Conservation (phyloP, 1,140 invertebrate species). For the Bombus affinis region DNA sequence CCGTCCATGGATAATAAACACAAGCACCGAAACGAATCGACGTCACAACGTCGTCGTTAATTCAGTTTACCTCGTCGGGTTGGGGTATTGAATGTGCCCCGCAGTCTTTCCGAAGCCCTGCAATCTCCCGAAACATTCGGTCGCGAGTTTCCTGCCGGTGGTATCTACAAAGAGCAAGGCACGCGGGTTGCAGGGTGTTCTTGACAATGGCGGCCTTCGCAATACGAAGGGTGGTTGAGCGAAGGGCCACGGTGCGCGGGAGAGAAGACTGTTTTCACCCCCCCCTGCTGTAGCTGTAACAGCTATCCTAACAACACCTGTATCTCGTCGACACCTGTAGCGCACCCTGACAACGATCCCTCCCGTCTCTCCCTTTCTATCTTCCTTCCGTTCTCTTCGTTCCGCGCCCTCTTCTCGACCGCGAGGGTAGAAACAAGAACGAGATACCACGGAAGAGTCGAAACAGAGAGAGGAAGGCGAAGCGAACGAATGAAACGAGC, state of each 20-base stretch:
- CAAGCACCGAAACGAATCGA: constrained; percentile 12
- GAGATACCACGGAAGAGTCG: constrained; percentile 3
- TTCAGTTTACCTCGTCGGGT: constrained; percentile 49
- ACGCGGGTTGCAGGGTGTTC: not conserved
- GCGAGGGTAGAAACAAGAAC: constrained; percentile 44
- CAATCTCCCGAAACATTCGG: constrained; percentile 60
- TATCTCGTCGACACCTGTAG: constrained; percentile 80
- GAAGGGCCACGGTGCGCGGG: not conserved
- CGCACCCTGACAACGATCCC: constrained; percentile 60
- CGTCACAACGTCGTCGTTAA: constrained; percentile 39
- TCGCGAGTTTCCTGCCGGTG: constrained; percentile 22
- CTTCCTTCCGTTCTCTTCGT: not conserved
- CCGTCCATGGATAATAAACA: constrained; percentile 6
- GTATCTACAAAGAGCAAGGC: not conserved
- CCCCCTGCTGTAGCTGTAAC: constrained; percentile 55
- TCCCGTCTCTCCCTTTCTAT: constrained; percentile 1
- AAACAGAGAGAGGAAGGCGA: not conserved
- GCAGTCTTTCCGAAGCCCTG: constrained; percentile 52
- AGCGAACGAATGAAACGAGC: not conserved
- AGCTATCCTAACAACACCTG: constrained; percentile 73
- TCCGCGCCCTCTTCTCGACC: constrained; percentile 7
- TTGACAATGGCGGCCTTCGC: not conserved
- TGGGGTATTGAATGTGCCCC: constrained; percentile 11
- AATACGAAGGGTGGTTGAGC: not conserved
- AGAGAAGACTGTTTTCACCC: constrained; percentile 54